Evolutionary conservation across 1,140 invertebrate genomes (phyloP).

Genomic region (Penaeus indicus): DNA sequence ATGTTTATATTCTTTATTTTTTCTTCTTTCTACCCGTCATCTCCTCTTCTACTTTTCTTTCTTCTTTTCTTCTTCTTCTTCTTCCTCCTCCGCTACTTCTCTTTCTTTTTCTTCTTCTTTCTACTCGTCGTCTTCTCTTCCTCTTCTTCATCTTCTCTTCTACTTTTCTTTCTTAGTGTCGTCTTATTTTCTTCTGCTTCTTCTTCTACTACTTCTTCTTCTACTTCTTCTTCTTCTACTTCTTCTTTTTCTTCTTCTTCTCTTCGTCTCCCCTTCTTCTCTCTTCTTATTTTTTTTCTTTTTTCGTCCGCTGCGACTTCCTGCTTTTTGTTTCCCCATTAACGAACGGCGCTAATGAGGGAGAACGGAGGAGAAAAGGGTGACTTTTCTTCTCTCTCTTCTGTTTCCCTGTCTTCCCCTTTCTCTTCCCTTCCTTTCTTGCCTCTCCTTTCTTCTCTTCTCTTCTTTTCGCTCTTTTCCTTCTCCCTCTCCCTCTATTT

Average conservation of each 20-base stretch:
- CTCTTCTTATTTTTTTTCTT: background rate
- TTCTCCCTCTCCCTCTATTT: background rate
- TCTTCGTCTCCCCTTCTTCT: background rate
- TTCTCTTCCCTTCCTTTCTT: background rate
- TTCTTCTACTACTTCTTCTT: background rate
- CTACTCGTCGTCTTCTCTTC: background rate
- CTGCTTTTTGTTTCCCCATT: background rate
- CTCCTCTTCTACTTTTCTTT: too few species aligned
- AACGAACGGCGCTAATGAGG: background rate
- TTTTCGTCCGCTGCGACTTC: background rate
- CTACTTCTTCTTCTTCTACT: background rate
- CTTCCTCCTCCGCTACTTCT: background rate
- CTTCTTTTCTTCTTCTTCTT: background rate
- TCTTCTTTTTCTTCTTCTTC: background rate
- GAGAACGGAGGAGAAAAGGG: too few species aligned
- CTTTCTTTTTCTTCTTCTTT: background rate
- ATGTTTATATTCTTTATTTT: too few species aligned
- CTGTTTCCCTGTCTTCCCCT: slow-evolving; percentile 12
- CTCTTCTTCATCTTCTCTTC: background rate
- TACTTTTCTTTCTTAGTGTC: background rate
- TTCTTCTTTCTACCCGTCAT: too few species aligned
- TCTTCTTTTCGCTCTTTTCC: background rate
- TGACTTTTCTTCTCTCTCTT: background rate
- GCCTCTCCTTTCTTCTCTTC: background rate
- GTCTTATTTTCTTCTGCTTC: background rate